Conservation (phyloP, 1,140 invertebrate species). For the Drosophila tsacasi region DNA sequence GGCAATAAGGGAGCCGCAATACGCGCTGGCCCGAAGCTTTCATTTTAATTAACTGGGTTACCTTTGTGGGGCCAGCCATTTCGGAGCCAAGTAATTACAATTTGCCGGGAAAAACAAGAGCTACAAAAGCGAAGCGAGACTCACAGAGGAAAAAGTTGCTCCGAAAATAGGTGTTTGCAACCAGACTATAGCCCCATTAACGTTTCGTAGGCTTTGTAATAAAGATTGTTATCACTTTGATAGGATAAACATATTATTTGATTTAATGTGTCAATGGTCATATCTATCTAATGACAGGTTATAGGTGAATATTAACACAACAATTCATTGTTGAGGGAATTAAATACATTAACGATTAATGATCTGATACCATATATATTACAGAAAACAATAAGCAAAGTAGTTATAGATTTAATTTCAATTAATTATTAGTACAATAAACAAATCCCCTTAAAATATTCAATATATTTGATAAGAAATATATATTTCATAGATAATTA, state of each 20-base stretch:
- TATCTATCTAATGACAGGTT: background rate
- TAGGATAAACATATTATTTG: background rate
- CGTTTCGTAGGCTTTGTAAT: background rate
- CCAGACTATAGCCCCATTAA: background rate
- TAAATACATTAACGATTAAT: too few relatives aligned
- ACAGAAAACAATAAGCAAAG: too few relatives aligned
- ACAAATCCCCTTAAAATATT: background rate
- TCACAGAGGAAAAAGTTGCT: conserved; percentile 3
- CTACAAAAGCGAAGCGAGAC: background rate
- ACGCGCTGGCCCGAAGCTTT: conserved; percentile 48
- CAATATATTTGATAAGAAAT: background rate
- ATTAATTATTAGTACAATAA: background rate
- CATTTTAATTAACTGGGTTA: conserved; percentile 63
- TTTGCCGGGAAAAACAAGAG: conserved; percentile 19
- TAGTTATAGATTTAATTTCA: background rate
- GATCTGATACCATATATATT: background rate
- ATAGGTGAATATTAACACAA: background rate
- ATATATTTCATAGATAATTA: background rate
- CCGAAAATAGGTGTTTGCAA: background rate
- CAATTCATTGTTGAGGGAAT: background rate
- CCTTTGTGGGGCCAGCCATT: conserved; percentile 50
- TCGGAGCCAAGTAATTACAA: conserved; percentile 51
- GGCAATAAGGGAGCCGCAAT: conserved; percentile 25
- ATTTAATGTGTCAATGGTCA: background rate
- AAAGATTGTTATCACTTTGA: background rate